Conservation (phyloP, 2,113 vertebrate species). For the Falcunculus frontatus region DNA sequence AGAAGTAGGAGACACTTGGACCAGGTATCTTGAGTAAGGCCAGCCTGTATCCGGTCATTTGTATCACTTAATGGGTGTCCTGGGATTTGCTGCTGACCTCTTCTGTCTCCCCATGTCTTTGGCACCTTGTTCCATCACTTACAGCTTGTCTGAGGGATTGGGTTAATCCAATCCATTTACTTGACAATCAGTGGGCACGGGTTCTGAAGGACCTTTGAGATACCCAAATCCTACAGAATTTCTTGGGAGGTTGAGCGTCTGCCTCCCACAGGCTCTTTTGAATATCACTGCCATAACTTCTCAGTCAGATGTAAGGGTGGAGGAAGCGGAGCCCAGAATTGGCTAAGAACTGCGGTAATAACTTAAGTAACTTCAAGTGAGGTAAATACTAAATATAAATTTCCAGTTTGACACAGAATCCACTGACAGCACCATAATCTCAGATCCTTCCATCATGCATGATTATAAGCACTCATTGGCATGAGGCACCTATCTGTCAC, state of each 20-base stretch:
- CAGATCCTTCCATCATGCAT: constrained; percentile 43
- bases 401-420: constrained; percentile 36
- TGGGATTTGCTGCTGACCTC: neutral
- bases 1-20: neutral
- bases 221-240: neutral
- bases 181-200: neutral
- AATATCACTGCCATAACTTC: neutral
- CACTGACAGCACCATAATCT: constrained; percentile 54
- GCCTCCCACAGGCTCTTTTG: neutral
- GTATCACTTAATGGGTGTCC: neutral
- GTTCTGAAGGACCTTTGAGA: neutral
- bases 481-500: constrained; percentile 54
- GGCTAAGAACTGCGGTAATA: neutral
- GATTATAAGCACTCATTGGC: constrained; percentile 42
- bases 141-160: neutral
- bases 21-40: neutral
- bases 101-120: neutral
- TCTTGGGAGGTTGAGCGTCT: neutral
- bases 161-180: neutral
- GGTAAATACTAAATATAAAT: constrained; percentile 57
- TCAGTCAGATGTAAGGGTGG: neutral
- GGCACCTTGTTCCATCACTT: neutral
- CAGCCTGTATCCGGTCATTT: neutral
- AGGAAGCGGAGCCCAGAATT: neutral
- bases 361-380: constrained; percentile 19